Evolutionary conservation across 1,140 invertebrate genomes (phyloP).

Genomic region (Brachionus plicatilis): DNA sequence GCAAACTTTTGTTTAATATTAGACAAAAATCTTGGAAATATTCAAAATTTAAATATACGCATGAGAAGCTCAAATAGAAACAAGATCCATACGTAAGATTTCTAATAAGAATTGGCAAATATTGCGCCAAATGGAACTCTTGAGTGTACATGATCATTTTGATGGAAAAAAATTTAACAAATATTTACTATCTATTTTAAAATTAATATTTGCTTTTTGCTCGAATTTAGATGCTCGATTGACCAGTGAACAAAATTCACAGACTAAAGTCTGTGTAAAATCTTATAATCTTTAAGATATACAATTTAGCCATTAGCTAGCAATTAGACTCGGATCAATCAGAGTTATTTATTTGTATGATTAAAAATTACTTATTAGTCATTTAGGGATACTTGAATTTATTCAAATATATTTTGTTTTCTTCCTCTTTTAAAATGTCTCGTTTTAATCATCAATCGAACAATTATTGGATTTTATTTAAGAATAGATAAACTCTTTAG

Average conservation of each 20-base stretch:
- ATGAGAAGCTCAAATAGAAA: background rate
- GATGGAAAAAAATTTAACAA: background rate
- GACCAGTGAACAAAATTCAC: background rate
- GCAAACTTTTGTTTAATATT: background rate
- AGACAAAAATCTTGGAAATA: background rate
- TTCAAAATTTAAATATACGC: background rate
- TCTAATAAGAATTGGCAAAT: background rate
- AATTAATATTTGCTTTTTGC: constrained; percentile 8
- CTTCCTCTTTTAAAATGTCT: background rate
- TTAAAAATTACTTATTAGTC: background rate
- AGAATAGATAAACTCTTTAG: background rate
- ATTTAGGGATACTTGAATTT: background rate
- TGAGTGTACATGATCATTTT: background rate
- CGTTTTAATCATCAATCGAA: background rate
- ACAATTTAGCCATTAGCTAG: background rate
- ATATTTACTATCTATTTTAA: constrained; percentile 4
- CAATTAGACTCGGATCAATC: background rate
- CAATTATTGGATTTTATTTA: background rate
- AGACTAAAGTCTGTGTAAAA: background rate
- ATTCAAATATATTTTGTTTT: background rate
- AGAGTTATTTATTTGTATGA: background rate
- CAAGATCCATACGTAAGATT: background rate
- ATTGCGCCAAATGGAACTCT: background rate
- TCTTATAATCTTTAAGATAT: background rate
- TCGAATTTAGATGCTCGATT: background rate